Percentiles rank a stretch among this genome's conserved stretches.
Evolutionary conservation across 2,113 vertebrate species (phyloP).

Genomic region (Sinosuthora webbiana): DNA sequence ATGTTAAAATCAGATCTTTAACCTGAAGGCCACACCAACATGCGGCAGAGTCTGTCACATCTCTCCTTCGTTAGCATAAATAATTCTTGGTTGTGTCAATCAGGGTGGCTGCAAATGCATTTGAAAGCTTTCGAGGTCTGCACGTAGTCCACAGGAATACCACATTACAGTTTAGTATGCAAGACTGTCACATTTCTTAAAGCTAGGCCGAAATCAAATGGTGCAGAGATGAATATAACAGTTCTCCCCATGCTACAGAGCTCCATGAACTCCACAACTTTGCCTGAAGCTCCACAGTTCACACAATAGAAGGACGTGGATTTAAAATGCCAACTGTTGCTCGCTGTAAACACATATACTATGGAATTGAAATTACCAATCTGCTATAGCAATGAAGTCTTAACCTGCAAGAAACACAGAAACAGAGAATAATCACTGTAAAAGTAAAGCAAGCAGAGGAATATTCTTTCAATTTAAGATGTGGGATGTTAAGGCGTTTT

Average conservation of each 20-base stretch:
- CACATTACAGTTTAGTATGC: neutral
- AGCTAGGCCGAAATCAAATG: neutral
- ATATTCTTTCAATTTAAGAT: neutral
- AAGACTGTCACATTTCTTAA: neutral
- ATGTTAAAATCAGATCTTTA: neutral
- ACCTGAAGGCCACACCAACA: fast-evolving
- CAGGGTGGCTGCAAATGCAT: neutral
- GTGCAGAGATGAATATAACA: fast-evolving
- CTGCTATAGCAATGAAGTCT: neutral
- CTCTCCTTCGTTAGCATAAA: neutral
- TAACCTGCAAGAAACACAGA: neutral
- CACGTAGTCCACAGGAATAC: fast-evolving
- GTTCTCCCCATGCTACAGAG: neutral
- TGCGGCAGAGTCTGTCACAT: neutral
- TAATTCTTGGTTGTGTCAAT: neutral
- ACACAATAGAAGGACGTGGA: neutral
- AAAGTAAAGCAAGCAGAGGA: neutral
- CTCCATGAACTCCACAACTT: neutral
- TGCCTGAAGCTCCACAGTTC: neutral
- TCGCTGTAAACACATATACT: neutral
- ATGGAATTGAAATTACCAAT: neutral
- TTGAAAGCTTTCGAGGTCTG: neutral
- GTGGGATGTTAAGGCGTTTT: neutral
- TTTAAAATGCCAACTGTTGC: neutral
- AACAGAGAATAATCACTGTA: neutral